Evolutionary conservation across 2,797 vertebrate genomes (phyloP).

Genomic region (Poeciliopsis presidionis): DNA sequence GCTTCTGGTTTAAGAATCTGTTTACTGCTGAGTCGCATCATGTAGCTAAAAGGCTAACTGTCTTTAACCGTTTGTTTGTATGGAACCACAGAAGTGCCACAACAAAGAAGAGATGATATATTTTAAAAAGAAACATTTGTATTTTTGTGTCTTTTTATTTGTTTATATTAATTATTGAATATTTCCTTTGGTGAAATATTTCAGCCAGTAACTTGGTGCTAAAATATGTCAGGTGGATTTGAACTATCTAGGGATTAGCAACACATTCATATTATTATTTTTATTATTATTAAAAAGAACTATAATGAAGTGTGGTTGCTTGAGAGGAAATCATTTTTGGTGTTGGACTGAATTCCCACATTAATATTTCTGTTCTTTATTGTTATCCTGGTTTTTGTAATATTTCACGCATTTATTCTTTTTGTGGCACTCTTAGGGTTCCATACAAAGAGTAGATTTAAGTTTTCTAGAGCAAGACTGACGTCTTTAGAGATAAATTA

Average conservation of each 20-base stretch:
- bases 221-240: background rate
- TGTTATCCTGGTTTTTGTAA: background rate
- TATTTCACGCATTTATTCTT: background rate
- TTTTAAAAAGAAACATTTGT: background rate
- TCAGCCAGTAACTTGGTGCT: background rate
- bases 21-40: background rate
- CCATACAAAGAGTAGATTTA: background rate
- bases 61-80: background rate
- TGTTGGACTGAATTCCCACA: background rate
- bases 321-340: background rate
- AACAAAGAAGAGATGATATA: background rate
- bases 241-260: background rate
- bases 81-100: background rate
- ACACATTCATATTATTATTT: background rate
- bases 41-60: background rate
- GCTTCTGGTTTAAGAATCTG: background rate
- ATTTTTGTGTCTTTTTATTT: background rate
- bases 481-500: background rate
- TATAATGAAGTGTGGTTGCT: background rate
- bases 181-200: background rate
- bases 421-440: background rate
- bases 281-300: background rate
- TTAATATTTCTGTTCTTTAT: background rate
- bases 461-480: background rate
- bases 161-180: background rate